A percentile compares a stretch with the other conserved stretches of the same genome.
Conservation (phyloP, 2,888 invertebrate species). For the Ypsolopha scabrella region DNA sequence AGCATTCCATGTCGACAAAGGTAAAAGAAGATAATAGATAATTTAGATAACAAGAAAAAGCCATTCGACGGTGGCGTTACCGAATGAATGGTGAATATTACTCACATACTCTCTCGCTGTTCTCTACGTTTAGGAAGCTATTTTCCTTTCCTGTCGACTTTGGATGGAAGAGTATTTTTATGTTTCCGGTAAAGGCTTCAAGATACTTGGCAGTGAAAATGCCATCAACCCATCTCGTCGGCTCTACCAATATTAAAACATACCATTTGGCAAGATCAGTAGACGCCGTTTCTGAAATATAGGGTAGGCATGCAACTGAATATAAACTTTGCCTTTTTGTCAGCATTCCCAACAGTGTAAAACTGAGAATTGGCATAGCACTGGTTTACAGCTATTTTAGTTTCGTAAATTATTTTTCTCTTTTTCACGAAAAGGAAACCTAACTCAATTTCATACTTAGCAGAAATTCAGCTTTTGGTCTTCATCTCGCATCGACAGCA, state of each 20-base stretch:
- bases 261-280: slow-evolving; percentile 52
- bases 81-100: slow-evolving; percentile 40
- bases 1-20: slow-evolving; percentile 7
- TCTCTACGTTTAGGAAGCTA: slow-evolving; percentile 12
- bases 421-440: too few species aligned
- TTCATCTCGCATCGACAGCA: too few species aligned
- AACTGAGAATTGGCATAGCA: too few species aligned
- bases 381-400: too few species aligned
- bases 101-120: slow-evolving; percentile 22
- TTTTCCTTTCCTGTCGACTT: slow-evolving; percentile 9
- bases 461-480: too few species aligned
- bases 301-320: slow-evolving; percentile 27
- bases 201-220: slow-evolving; percentile 12
- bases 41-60: slow-evolving; percentile 55
- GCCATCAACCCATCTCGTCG: slow-evolving; percentile 27
- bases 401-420: too few species aligned
- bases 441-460: too few species aligned
- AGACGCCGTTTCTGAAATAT: slow-evolving; percentile 27
- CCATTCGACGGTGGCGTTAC: slow-evolving; percentile 28
- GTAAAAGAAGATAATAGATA: slow-evolving; percentile 35
- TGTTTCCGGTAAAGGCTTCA: slow-evolving; percentile 33
- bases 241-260: slow-evolving; percentile 47
- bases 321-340: slow-evolving; percentile 33
- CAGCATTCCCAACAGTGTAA: slow-evolving; percentile 18
- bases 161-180: slow-evolving; percentile 19